A percentile compares a stretch with the other conserved stretches of the same genome.
Evolutionary conservation across 2,888 invertebrate species (phyloP).

Genomic region (Andrena praecox): DNA sequence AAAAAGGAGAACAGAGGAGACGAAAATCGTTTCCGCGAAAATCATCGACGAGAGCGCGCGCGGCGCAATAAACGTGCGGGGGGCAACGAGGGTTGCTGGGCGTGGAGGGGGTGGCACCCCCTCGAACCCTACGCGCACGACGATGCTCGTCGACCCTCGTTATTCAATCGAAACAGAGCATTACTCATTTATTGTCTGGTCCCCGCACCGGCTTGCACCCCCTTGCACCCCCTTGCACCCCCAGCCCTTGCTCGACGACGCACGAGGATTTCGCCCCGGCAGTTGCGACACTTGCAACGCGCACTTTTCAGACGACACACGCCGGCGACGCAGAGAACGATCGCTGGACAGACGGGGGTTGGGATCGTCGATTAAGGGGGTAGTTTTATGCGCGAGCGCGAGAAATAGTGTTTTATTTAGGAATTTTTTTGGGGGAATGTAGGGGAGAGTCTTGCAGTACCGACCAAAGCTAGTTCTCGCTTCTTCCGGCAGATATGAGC

Average conservation of each 20-base stretch:
- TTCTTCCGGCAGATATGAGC: too few relatives aligned
- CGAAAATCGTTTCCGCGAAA: constrained; percentile 36
- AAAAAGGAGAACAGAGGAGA: background rate
- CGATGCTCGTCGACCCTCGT: constrained; percentile 68
- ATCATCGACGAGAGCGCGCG: constrained; percentile 34
- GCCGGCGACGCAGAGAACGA: background rate
- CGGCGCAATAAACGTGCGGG: constrained; percentile 15
- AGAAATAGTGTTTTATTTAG: too few relatives aligned
- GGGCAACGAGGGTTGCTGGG: constrained; percentile 11
- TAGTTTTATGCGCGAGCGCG: background rate
- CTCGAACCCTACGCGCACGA: constrained; percentile 31
- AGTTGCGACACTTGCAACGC: constrained; percentile 47
- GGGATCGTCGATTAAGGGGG: constrained; percentile 10
- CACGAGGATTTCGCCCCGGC: constrained; percentile 38
- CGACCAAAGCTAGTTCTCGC: too few relatives aligned
- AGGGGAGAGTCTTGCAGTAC: too few relatives aligned
- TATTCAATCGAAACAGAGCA: constrained; percentile 68
- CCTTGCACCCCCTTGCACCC: background rate
- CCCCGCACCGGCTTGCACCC: constrained; percentile 11
- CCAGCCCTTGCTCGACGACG: constrained; percentile 23
- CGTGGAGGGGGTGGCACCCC: background rate
- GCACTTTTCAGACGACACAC: background rate
- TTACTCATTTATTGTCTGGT: constrained; percentile 67
- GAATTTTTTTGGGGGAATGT: too few relatives aligned
- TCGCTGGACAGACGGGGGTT: background rate